Evolutionary conservation across 2,797 vertebrate genomes (phyloP).

Genomic region (Hippocampus kuda): DNA sequence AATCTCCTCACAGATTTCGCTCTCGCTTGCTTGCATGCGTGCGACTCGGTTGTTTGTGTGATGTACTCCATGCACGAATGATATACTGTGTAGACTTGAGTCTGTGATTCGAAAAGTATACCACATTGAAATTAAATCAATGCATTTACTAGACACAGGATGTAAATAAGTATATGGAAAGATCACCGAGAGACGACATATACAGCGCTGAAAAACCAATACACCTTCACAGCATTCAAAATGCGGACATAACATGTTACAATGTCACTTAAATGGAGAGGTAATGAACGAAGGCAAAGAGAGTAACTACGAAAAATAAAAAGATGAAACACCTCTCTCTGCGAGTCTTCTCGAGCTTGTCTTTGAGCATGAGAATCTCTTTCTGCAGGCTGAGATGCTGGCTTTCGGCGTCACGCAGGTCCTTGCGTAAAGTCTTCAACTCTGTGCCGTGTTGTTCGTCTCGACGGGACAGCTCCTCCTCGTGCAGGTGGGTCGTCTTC

Average conservation of each 20-base stretch:
- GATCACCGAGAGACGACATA: constrained; percentile 49
- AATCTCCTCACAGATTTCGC: neutral
- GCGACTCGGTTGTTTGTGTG: neutral
- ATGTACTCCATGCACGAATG: neutral
- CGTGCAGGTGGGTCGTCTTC: constrained; percentile 83
- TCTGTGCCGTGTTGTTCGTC: constrained; percentile 80
- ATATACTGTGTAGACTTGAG: neutral
- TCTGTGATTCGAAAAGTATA: neutral
- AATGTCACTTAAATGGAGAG: neutral
- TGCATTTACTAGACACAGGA: constrained; percentile 8
- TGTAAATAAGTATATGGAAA: constrained; percentile 12
- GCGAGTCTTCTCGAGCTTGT: constrained; percentile 93
- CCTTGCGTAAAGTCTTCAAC: constrained; percentile 86
- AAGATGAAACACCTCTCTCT: constrained; percentile 75
- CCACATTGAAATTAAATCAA: neutral
- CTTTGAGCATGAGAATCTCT: constrained; percentile 92
- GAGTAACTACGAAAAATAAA: neutral
- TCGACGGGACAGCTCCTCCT: constrained; percentile 84
- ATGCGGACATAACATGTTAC: neutral
- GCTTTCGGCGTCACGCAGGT: constrained; percentile 87
- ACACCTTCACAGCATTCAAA: neutral
- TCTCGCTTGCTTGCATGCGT: neutral
- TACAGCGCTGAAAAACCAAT: neutral
- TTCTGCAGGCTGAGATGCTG: constrained; percentile 92
- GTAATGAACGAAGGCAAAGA: neutral